These are phyloP conservation scores for Zosterops japonicus DNA, from an alignment of 2,113 vertebrate species.

Conservation along the genomic window DNA sequence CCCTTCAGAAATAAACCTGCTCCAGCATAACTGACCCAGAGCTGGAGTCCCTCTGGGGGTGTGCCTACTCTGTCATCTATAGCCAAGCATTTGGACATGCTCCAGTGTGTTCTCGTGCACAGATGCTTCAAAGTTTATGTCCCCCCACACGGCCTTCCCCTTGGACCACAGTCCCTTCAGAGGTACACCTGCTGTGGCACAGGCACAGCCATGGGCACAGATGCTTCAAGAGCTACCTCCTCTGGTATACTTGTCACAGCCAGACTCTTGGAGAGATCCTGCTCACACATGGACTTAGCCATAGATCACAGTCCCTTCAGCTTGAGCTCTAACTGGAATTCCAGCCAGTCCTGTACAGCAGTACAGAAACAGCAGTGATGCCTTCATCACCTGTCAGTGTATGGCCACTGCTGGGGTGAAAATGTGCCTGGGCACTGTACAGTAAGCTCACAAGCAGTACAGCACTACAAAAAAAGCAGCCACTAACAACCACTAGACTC, in stretches of 20 bases:
- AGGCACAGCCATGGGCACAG: neutral
- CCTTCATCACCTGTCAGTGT: neutral
- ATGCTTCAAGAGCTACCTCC: rapidly evolving
- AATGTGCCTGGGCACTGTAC: neutral
- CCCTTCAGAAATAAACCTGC: neutral
- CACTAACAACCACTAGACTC: neutral
- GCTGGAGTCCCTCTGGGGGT: neutral
- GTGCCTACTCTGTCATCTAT: neutral
- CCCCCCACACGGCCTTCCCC: neutral
- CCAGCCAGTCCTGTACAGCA: neutral
- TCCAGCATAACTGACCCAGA: neutral
- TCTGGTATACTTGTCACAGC: neutral
- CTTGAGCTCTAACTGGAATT: rapidly evolving
- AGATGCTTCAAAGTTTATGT: rapidly evolving
- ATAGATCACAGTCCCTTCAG: neutral
- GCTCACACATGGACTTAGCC: neutral
- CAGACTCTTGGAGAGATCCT: neutral
- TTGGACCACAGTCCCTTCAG: neutral
- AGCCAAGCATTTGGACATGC: neutral
- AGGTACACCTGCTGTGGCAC: neutral
- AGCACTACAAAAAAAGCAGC: neutral
- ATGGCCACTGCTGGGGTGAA: neutral
- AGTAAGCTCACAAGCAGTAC: neutral
- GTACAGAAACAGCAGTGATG: neutral
- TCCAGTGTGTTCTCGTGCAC: neutral